Percentiles rank a stretch among this genome's conserved stretches.
Evolutionary conservation across 2,888 invertebrate species (phyloP).

Genomic region (Cremastinae sp.): DNA sequence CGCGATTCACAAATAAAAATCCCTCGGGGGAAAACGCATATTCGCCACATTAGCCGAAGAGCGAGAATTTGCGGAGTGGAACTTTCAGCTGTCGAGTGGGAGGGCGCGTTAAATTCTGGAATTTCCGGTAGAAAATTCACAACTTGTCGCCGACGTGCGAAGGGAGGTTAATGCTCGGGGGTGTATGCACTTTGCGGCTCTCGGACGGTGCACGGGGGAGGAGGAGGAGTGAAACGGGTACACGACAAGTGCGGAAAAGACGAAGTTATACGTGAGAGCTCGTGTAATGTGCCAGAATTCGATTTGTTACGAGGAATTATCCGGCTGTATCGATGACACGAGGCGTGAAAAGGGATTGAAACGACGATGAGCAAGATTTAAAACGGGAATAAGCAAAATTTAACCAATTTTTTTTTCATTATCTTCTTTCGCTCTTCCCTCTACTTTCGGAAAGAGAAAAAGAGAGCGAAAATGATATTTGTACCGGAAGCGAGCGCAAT

Average conservation of each 20-base stretch:
- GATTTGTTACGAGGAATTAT: constrained; percentile 48
- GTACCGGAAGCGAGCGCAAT: constrained; percentile 41
- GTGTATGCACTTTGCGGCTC: too few relatives aligned
- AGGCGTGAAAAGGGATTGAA: not conserved
- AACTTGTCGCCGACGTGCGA: too few relatives aligned
- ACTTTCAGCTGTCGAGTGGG: too few relatives aligned
- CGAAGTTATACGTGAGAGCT: constrained; percentile 19
- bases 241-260: not conserved
- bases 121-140: too few relatives aligned
- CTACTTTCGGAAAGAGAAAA: constrained; percentile 15
- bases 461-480: constrained; percentile 49
- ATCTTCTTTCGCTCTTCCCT: not conserved
- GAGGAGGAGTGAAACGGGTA: too few relatives aligned
- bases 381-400: constrained; percentile 42
- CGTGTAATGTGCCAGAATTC: constrained; percentile 45
- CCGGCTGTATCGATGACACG: constrained; percentile 14
- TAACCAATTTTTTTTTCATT: constrained; percentile 18
- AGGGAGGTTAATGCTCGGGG: too few relatives aligned
- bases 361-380: constrained; percentile 4
- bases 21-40: too few relatives aligned
- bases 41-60: too few relatives aligned
- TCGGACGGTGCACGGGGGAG: too few relatives aligned
- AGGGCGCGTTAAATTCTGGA: too few relatives aligned
- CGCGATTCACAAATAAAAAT: too few relatives aligned
- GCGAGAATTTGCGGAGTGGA: too few relatives aligned